A percentile compares a stretch with the other conserved stretches of the same genome.
Conservation (phyloP, 2,888 invertebrate species). For the Hoplodrina blanda region DNA sequence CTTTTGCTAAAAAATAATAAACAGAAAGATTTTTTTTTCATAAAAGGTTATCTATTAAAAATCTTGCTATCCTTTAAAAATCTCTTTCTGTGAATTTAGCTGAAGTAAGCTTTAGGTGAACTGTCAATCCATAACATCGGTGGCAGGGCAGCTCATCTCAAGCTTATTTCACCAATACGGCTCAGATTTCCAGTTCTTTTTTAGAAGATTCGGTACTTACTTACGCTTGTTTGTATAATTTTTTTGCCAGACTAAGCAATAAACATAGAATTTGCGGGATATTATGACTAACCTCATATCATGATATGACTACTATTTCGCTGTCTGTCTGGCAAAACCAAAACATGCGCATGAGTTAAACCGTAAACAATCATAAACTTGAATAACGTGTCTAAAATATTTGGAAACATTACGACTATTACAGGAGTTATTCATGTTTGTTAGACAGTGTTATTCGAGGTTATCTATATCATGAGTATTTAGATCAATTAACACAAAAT, state of each 20-base stretch:
- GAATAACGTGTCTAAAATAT: neutral
- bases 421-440: neutral
- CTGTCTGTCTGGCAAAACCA: conserved; percentile 17
- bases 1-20: too few species aligned
- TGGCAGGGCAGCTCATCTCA: too few species aligned
- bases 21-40: too few species aligned
- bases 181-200: neutral
- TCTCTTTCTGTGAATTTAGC: too few species aligned
- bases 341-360: conserved; percentile 36
- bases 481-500: neutral
- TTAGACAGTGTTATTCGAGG: conserved; percentile 9
- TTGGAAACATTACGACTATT: neutral
- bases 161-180: too few species aligned
- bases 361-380: conserved; percentile 30
- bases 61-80: too few species aligned
- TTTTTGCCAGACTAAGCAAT: conserved; percentile 1
- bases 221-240: neutral
- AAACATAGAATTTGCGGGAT: neutral
- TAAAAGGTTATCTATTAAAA: too few species aligned
- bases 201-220: too few species aligned
- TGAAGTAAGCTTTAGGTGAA: too few species aligned
- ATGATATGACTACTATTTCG: conserved; percentile 1
- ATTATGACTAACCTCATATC: conserved; percentile 26
- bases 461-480: neutral
- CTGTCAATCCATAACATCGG: too few species aligned